Evolutionary conservation across 2,888 invertebrate genomes (phyloP), one percentile per base, ranked within the genome.

Genomic region (Automeris io): DNA sequence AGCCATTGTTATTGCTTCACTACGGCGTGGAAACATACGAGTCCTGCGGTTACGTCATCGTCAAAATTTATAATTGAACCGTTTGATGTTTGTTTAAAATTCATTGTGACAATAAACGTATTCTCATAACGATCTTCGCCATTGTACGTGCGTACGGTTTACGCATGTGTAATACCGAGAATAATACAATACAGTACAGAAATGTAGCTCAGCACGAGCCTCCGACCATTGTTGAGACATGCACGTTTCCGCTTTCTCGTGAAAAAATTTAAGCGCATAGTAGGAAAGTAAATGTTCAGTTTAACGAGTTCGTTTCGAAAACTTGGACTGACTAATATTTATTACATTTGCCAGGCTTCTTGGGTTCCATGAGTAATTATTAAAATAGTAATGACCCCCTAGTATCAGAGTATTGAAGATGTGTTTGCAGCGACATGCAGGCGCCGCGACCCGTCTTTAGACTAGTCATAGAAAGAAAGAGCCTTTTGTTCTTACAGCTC

Each of bases 161-260:
- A 61, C 49, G 59, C 64, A 65, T 66, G 51, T 57, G 53, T 51
- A 56, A 54, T 83, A 79, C 79, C 66, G 57, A 60, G 78, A 80
- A 83, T 65, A 70, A 71, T 65, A 71, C 79, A 79, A 77, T 73
- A 61, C 65, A 54, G 54, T 51, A 60, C 62, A 76, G 73, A 79
- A n/a, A 79, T 80, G 70, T 74, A 67, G 69, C 66, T 65, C 64
- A 69, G 70, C 76, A 73, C 78, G 72, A 71, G 70, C 64, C 66
- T 57, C 59, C 57, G 57, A 69, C 69, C 69, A 81, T 80, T 86
- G 85, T 85, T 67, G 64, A 70, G 70, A 78, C 73, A 75, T 74
- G 72, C 76, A 77, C 69, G 77, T 82, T 85, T 85, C 83, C 83
- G 85, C 85, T 85, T 85, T 86, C 83, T 72, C 83, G 81, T 73